Evolutionary conservation across 1,140 invertebrate genomes (phyloP), one percentile per base, ranked within the genome.

Genomic region (Ips typographus): DNA sequence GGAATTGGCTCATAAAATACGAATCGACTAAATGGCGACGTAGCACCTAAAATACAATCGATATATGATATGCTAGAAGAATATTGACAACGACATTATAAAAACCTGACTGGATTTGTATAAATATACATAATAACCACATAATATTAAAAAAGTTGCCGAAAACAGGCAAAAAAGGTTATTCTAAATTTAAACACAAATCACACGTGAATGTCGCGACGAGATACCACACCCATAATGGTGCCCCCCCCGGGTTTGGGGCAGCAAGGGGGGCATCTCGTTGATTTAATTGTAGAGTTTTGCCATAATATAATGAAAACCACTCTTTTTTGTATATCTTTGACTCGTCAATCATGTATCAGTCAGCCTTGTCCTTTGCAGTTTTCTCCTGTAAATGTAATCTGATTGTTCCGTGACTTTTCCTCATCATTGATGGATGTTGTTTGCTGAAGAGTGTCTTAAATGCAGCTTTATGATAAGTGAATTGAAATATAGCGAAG

Each of bases 171-270:
- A 22, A 22, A 22, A 22, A 40, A 53, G 4, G 40, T 22, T 64
- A 40, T 66, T 66, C 42, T 66, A 58, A 58, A 66, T 66, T 66
- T 66, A 66, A 66, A 66, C 55, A 40, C 42, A 57, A 66, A 66
- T 53, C 52, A 64, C 62, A 64, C 49, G 44, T 49, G 64, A 49
- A 38, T 66, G 64, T 66, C 64, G 53, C 64, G 64, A 66, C 64
- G 55, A 57, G 63, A 42, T 47, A 47, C 64, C 64, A 58, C 64
- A 58, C 64, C 64, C 55, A 57, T 65, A 47, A 43, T 55, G 64
- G 58, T 66, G 53, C 52, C 52, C 22, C 62, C 38, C 53, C 6
- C 44, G 44, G 60, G 60, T 40, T 36, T 51, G 43, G 44, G 44
- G 43, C 6, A 22, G 5, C 38, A n/a, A 61, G 37, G 38, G 42